phyloP scores from a whole-genome alignment of 2,888 invertebrate genomes.

The Limnephilus lunatus region DNA sequence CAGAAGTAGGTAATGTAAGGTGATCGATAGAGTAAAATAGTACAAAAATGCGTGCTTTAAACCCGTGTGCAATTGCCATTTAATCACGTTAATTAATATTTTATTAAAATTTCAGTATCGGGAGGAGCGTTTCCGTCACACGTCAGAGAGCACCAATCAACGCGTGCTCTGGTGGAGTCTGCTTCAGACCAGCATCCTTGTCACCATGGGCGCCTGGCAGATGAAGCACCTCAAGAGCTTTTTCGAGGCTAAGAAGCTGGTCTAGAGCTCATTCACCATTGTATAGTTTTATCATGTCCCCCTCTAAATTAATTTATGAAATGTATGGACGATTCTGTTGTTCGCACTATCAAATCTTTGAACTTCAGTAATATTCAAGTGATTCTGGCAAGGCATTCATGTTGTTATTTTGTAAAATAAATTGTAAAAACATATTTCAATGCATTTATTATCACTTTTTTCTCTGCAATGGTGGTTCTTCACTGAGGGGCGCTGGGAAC shows the following conservation, averaged over 20 bases:
- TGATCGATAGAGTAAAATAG: too few species aligned
- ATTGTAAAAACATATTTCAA: not conserved
- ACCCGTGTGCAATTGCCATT: too few species aligned
- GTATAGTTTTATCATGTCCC: conserved; percentile 28
- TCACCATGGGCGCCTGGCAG: conserved; percentile 98
- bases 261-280: conserved; percentile 76
- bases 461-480: too few species aligned
- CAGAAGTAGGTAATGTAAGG: too few species aligned
- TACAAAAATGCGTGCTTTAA: too few species aligned
- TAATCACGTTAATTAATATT: not conserved
- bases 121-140: conserved; percentile 97
- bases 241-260: conserved; percentile 99
- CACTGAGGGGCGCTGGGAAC: too few species aligned
- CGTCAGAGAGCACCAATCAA: conserved; percentile 98
- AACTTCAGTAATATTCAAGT: not conserved
- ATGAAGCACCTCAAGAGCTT: conserved; percentile 99
- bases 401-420: conserved; percentile 27
- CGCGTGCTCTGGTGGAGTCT: conserved; percentile 98
- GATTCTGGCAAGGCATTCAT: not conserved
- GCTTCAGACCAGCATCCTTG: conserved; percentile 91
- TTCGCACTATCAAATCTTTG: not conserved
- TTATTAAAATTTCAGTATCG: conserved; percentile 83
- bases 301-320: conserved; percentile 29
- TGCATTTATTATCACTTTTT: not conserved
- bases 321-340: conserved; percentile 14